phyloP scores from a whole-genome alignment of 2,113 vertebrate species.

The Spizaetus ornatus region DNA sequence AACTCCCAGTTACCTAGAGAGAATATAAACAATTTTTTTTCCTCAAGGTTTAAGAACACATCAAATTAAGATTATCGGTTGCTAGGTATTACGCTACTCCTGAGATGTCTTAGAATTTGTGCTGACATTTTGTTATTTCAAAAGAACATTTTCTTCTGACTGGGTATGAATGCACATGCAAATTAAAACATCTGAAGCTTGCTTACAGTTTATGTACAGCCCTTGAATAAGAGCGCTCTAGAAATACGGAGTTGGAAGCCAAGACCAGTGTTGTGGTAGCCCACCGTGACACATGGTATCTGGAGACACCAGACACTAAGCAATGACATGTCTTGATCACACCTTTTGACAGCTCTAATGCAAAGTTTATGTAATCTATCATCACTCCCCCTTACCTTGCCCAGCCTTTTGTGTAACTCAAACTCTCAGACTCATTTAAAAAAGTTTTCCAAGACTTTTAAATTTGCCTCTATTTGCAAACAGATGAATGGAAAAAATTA shows the following conservation, averaged over 20 bases:
- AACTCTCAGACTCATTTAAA: neutral
- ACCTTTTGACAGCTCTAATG: neutral
- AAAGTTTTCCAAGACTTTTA: conserved; percentile 14
- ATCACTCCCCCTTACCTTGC: neutral
- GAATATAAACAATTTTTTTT: neutral
- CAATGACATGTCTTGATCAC: neutral
- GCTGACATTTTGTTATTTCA: neutral
- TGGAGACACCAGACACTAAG: neutral
- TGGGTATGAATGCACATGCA: neutral
- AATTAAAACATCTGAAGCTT: neutral
- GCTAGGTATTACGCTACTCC: neutral
- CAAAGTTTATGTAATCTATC: neutral
- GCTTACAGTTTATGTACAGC: neutral
- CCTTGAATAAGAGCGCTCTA: neutral
- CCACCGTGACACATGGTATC: neutral
- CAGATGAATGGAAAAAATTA: conserved; percentile 43
- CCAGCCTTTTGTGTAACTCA: neutral
- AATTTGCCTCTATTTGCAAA: conserved; percentile 27
- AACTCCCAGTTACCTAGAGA: neutral
- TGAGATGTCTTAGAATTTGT: neutral
- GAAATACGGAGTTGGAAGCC: neutral
- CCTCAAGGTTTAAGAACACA: neutral
- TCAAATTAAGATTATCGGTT: neutral
- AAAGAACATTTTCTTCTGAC: neutral
- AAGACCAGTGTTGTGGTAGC: neutral